A percentile compares a stretch with the other conserved stretches of the same genome.
These are phyloP conservation scores for Parapsyche elsis DNA, from an alignment of 1,140 invertebrate genomes.

Conservation along the genomic window DNA sequence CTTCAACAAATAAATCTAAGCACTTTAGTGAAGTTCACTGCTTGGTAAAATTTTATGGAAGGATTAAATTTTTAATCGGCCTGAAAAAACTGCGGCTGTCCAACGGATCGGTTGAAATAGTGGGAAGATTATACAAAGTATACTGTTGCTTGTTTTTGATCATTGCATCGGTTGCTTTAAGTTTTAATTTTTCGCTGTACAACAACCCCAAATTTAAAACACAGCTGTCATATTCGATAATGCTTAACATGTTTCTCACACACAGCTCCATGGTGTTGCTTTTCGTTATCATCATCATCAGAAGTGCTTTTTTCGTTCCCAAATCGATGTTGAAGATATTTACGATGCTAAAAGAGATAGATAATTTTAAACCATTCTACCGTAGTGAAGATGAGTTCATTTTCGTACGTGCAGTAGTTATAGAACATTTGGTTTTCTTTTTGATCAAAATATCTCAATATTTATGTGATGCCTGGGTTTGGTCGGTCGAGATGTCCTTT, in stretches of 20 bases:
- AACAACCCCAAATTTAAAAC: background rate
- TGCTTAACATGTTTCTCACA: background rate
- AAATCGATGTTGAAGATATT: background rate
- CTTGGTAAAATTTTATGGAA: background rate
- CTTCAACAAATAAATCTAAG: background rate
- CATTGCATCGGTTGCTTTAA: background rate
- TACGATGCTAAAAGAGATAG: background rate
- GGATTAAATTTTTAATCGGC: background rate
- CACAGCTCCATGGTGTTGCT: background rate
- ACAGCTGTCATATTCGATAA: too few species aligned
- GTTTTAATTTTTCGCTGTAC: background rate
- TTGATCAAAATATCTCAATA: background rate
- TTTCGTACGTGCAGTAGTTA: too few species aligned
- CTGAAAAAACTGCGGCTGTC: slow-evolving; percentile 8
- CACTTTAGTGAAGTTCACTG: background rate
- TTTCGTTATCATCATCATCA: background rate
- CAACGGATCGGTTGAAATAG: background rate
- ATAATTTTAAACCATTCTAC: background rate
- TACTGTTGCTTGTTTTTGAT: background rate
- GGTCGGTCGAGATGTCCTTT: background rate
- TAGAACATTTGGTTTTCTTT: background rate
- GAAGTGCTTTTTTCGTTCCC: background rate
- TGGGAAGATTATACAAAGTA: background rate
- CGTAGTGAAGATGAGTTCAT: too few species aligned
- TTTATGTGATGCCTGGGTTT: background rate